These are phyloP conservation scores for Ariopsis seemanni DNA, from an alignment of 2,113 vertebrate genomes.

Conservation along the genomic window DNA sequence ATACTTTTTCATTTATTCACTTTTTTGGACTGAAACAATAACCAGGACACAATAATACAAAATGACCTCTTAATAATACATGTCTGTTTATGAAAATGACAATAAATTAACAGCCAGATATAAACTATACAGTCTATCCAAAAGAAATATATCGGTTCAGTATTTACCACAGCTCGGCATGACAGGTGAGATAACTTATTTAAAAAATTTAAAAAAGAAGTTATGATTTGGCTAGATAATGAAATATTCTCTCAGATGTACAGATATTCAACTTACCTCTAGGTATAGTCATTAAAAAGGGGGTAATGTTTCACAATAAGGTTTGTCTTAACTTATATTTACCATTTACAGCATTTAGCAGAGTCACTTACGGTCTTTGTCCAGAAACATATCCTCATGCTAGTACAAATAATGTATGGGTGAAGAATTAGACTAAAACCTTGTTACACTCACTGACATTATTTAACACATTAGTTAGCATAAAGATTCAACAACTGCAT, in stretches of 20 bases:
- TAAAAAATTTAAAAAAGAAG: neutral
- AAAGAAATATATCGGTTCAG: neutral
- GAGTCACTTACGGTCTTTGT: neutral
- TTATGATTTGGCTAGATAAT: neutral
- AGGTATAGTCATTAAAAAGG: neutral
- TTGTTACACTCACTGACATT: too few species aligned
- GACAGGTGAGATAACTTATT: neutral
- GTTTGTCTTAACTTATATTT: neutral
- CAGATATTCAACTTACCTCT: neutral
- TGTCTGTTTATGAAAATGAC: neutral
- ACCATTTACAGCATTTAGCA: neutral
- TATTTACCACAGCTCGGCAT: neutral
- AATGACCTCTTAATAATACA: neutral
- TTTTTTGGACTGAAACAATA: neutral
- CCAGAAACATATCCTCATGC: neutral
- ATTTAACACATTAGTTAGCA: neutral
- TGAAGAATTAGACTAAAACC: too few species aligned
- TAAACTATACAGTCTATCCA: neutral
- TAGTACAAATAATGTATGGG: neutral
- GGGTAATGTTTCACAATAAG: neutral
- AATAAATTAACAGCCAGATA: neutral
- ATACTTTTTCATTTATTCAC: neutral
- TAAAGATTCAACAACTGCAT: neutral
- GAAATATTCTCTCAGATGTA: neutral
- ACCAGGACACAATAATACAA: neutral